A percentile compares a stretch with the other conserved stretches of the same genome.
Conservation (phyloP, 2,888 invertebrate genomes). For the Calameuta pallipes region DNA sequence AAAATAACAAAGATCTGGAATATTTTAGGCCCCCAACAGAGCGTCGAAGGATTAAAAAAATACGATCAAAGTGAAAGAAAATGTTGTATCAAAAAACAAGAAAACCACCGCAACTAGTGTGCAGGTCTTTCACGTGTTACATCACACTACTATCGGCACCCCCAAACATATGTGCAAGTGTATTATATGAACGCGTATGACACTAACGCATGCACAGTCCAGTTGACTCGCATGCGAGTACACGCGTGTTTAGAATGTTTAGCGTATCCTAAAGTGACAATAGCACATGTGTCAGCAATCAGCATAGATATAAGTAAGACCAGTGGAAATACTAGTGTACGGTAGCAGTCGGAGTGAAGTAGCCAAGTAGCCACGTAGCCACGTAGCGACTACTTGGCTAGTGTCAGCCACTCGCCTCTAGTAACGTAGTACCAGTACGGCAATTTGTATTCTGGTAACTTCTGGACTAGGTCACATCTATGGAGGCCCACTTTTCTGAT, state of each 20-base stretch:
- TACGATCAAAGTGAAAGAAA: too few species aligned
- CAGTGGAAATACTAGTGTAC: neutral
- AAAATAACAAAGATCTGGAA: too few species aligned
- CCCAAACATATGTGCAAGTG: too few species aligned
- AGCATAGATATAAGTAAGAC: neutral
- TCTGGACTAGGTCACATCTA: conserved; percentile 62
- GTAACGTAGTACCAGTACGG: conserved; percentile 24
- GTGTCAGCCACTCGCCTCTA: conserved; percentile 5
- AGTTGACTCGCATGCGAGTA: neutral
- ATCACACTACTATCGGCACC: neutral
- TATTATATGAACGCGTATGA: neutral
- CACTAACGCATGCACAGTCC: neutral
- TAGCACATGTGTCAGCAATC: neutral
- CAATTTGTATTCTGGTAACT: conserved; percentile 62
- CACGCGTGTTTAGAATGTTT: neutral
- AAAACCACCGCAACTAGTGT: neutral
- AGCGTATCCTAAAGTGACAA: neutral
- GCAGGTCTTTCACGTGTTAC: neutral
- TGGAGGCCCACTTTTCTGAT: conserved; percentile 61
- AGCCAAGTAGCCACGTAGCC: too few species aligned
- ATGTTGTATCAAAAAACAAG: neutral
- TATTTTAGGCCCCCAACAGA: too few species aligned
- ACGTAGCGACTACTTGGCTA: neutral
- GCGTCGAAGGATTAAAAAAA: too few species aligned
- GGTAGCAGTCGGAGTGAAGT: neutral